Evolutionary conservation across 2,113 vertebrate species (phyloP).

Genomic region (Ranitomeya variabilis): DNA sequence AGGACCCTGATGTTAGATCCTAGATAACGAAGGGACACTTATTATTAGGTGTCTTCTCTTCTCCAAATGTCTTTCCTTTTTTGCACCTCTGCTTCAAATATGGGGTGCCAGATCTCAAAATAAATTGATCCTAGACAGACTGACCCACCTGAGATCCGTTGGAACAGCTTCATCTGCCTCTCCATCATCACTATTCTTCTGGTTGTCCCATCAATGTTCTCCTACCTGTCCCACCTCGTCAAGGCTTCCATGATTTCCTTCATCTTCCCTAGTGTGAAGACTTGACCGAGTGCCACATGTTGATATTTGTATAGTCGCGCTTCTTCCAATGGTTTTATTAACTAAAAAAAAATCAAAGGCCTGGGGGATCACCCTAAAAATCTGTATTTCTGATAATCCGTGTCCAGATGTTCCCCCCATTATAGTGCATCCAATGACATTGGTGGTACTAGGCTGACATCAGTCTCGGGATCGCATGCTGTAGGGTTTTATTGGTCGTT

Average conservation of each 20-base stretch:
- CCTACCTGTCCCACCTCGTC: neutral
- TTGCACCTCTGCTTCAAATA: neutral
- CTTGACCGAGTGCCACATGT: neutral
- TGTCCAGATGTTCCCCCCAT: neutral
- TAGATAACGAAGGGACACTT: too few relatives aligned
- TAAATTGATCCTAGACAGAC: neutral
- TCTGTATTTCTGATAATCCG: neutral
- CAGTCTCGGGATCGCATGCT: neutral
- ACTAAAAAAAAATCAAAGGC: neutral
- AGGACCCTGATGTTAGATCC: too few relatives aligned
- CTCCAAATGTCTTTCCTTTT: neutral
- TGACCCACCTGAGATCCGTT: neutral
- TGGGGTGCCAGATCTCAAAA: neutral
- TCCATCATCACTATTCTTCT: neutral
- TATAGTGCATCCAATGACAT: neutral
- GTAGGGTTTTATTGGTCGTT: constrained; percentile 3
- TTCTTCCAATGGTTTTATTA: neutral
- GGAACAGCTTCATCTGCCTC: neutral
- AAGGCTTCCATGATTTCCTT: neutral
- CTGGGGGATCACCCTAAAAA: neutral
- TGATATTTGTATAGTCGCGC: too few relatives aligned
- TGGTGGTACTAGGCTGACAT: neutral
- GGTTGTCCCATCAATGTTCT: neutral
- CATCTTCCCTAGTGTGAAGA: neutral
- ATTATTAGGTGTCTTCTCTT: neutral